Evolutionary conservation across 2,113 vertebrate genomes (phyloP), one percentile per base, ranked within the genome.

Genomic region (Gallinago paraguaiae): DNA sequence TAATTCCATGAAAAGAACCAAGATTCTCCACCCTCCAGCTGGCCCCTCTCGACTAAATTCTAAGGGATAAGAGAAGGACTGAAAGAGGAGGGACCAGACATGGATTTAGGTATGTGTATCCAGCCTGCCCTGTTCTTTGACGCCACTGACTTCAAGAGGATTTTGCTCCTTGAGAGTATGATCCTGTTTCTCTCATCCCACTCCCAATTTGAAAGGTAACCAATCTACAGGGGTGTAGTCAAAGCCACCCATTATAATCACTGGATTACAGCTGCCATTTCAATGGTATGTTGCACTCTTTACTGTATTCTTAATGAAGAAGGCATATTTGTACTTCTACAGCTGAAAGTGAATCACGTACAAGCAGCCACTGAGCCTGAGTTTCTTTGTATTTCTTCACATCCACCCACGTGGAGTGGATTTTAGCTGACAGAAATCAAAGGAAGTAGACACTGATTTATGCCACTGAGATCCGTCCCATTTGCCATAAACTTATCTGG

Each of bases 371-470:
- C 8, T 0, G 0, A 54, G 63, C 27, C 33, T 2, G 2, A 48
- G 13, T 57, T 53, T 43, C n/a, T 81, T 60, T 37, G 17, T 56
- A 53, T 94, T 95, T 86, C 59, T 69, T 53, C 74, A 41, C 64
- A 84, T 60, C 59, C 45, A 37, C 48, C 24, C 88, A n/a, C 33
- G 7, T 30, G 48, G 88, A 95, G 56, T 95, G 91, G 48, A 48
- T 78, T 97, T 95, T 30, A n/a, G 61, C 41, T 92, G 86, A 48
- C 85, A 92, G 90, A 67, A 82, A 51, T 75, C 56, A 86, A 50
- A 54, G 82, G 54, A 72, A 93, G 59, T 6, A 60, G 19, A 7
- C n/a, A 35, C 41, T 69, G 65, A 82, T 96, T 86, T 95, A 84
- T 80, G 2, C 57, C 48, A 17, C 60, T 60, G 70, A 41, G 59